Evolutionary conservation across 2,113 vertebrate genomes (phyloP).

Genomic region (Paracanthobrama guichenoti): DNA sequence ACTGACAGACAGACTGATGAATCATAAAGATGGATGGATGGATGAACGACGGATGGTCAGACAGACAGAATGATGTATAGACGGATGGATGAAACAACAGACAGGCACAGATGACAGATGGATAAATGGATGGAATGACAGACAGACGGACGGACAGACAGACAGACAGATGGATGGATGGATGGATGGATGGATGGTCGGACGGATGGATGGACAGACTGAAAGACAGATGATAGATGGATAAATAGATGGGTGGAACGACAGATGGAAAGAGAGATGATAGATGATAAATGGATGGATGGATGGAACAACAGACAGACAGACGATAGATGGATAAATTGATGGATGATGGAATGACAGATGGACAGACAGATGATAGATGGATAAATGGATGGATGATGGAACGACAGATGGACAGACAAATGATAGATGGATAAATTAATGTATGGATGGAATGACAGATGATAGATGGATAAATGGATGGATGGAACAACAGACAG

Average conservation of each 20-base stretch:
- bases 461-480: not conserved
- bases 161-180: too few species aligned
- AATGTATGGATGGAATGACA: not conserved
- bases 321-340: too few species aligned
- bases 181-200: too few species aligned
- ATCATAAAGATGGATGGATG: not conserved
- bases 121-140: too few species aligned
- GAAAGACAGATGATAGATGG: not conserved
- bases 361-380: not conserved
- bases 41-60: not conserved
- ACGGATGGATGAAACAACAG: not conserved
- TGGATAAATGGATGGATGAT: not conserved
- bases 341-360: too few species aligned
- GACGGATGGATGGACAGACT: fast-evolving
- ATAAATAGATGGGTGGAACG: fast-evolving
- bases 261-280: not conserved
- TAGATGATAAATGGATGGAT: not conserved
- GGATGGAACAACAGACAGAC: not conserved
- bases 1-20: fast-evolving
- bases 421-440: not conserved
- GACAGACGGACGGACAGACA: too few species aligned
- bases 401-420: too few species aligned
- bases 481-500: too few species aligned
- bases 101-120: too few species aligned
- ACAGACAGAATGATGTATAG: too few species aligned